Evolutionary conservation across 2,113 vertebrate genomes (phyloP).

Genomic region (Antennarius striatus): DNA sequence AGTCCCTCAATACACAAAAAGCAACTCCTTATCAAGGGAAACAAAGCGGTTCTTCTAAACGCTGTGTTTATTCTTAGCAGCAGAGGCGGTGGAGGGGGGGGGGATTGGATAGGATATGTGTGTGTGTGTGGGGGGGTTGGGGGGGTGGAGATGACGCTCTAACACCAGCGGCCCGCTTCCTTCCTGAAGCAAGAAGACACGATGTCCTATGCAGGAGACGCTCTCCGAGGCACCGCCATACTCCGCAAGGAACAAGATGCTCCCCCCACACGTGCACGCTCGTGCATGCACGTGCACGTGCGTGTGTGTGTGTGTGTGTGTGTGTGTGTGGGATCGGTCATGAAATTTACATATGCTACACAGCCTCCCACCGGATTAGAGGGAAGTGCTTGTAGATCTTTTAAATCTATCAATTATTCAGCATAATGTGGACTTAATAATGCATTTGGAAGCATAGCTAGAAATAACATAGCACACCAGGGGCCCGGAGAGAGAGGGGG

Average conservation of each 20-base stretch:
- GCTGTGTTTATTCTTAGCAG: slow-evolving; percentile 50
- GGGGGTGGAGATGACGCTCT: slow-evolving; percentile 16
- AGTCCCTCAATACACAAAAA: slow-evolving; percentile 28
- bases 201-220: slow-evolving; percentile 66
- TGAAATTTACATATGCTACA: slow-evolving; percentile 73
- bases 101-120: too few species aligned
- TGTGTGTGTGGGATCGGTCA: slow-evolving; percentile 30
- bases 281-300: neutral
- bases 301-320: neutral
- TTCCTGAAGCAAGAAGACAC: slow-evolving; percentile 45
- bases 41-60: slow-evolving; percentile 4
- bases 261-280: neutral
- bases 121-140: neutral
- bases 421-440: slow-evolving; percentile 78
- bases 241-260: slow-evolving; percentile 42
- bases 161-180: slow-evolving; percentile 33
- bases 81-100: slow-evolving; percentile 12
- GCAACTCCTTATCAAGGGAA: slow-evolving; percentile 9
- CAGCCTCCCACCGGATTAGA: slow-evolving; percentile 49
- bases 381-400: slow-evolving; percentile 76
- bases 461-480: slow-evolving; percentile 74
- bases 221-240: neutral
- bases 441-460: slow-evolving; percentile 72
- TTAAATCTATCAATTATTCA: slow-evolving; percentile 78
- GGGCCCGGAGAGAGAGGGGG: slow-evolving; percentile 22